Evolutionary conservation across 2,113 vertebrate genomes (phyloP).

Genomic region (Danio rerio): DNA sequence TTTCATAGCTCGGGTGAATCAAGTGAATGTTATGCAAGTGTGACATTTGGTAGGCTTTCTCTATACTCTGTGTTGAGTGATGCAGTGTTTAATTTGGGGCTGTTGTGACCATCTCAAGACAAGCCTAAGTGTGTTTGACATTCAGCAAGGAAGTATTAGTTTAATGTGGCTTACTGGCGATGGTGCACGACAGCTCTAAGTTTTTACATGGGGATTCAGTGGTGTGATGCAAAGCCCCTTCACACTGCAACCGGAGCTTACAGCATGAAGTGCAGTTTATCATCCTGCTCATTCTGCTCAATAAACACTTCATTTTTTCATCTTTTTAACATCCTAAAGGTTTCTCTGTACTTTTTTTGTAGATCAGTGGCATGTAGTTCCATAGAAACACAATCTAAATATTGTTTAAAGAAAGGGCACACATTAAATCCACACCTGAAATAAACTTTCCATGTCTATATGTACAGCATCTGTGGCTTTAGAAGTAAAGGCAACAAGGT

Average conservation of each 20-base stretch:
- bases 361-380: background rate
- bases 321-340: constrained; percentile 28
- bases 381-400: constrained; percentile 13
- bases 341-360: constrained; percentile 7
- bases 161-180: constrained; percentile 65
- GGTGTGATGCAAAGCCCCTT: constrained; percentile 86
- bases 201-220: constrained; percentile 85
- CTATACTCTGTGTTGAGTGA: constrained; percentile 62
- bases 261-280: constrained; percentile 15
- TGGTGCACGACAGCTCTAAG: constrained; percentile 74
- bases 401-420: background rate
- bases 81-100: constrained; percentile 74
- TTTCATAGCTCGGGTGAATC: background rate
- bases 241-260: constrained; percentile 66
- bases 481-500: too few species aligned
- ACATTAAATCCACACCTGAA: constrained; percentile 15
- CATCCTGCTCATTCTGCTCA: constrained; percentile 33
- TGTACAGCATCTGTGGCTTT: background rate
- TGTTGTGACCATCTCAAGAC: constrained; percentile 70
- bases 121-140: constrained; percentile 55
- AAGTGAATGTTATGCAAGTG: constrained; percentile 3
- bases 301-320: background rate
- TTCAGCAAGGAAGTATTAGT: constrained; percentile 57
- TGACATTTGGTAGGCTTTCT: constrained; percentile 38
- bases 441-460: background rate